Percentiles rank a stretch among this genome's conserved stretches.
phyloP scores from a whole-genome alignment of 2,113 vertebrate genomes.

The Nipponia nippon region DNA sequence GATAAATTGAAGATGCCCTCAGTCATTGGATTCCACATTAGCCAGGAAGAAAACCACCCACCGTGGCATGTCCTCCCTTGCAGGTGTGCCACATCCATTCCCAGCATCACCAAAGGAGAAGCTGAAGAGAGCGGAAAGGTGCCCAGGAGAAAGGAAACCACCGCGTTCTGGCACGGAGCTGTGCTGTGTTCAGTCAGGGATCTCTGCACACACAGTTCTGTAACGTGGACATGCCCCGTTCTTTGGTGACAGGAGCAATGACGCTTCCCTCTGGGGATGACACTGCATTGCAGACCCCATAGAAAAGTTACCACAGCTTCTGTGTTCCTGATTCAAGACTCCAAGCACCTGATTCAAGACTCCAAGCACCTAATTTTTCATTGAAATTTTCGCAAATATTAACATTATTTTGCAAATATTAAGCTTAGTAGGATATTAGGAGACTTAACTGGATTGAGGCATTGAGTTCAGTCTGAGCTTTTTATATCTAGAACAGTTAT shows the following conservation, averaged over 20 bases:
- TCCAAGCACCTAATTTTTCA: neutral
- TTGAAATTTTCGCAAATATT: neutral
- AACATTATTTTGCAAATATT: neutral
- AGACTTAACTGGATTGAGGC: neutral
- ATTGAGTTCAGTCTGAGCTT: neutral
- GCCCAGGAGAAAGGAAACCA: neutral
- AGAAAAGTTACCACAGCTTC: neutral
- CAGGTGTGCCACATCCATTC: neutral
- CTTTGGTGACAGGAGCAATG: neutral
- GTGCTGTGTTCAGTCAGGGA: neutral
- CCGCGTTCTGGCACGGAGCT: neutral
- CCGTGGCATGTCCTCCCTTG: neutral
- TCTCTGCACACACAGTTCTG: neutral
- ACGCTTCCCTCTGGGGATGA: neutral
- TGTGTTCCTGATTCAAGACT: neutral
- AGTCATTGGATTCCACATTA: neutral
- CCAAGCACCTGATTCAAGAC: neutral
- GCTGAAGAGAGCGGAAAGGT: neutral
- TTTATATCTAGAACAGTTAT: neutral
- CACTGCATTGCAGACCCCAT: neutral
- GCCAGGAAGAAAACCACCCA: neutral
- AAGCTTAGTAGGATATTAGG: neutral
- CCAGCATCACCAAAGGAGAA: neutral
- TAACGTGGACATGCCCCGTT: rapidly evolving
- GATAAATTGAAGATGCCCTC: neutral